Evolutionary conservation across 2,113 vertebrate species (phyloP).

Genomic region (Sarotherodon lohbergeri): DNA sequence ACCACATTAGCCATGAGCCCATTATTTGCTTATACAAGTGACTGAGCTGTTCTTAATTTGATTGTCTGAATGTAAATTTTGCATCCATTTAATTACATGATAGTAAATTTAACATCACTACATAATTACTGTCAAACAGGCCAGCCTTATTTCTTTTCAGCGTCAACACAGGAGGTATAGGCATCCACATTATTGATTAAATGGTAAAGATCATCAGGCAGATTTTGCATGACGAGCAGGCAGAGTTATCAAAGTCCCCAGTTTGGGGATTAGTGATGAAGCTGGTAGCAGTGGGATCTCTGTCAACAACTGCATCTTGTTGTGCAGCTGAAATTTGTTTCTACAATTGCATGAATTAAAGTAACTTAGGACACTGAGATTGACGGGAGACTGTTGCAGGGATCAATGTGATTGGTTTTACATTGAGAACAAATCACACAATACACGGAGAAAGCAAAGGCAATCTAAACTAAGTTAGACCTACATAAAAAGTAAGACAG

Average conservation of each 20-base stretch:
- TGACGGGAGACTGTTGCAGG: neutral
- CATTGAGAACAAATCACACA: neutral
- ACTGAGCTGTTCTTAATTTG: neutral
- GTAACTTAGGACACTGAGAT: neutral
- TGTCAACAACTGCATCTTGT: neutral
- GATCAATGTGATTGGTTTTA: neutral
- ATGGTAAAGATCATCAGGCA: neutral
- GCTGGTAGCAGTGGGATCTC: neutral
- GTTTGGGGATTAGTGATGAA: neutral
- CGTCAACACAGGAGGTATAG: neutral
- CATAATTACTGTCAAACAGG: neutral
- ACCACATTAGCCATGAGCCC: neutral
- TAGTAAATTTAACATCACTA: neutral
- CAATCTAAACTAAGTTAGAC: neutral
- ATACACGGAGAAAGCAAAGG: neutral
- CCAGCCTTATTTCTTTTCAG: neutral
- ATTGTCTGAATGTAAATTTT: neutral
- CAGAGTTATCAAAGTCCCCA: neutral
- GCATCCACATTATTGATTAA: neutral
- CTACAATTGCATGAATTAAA: neutral
- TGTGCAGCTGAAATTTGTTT: neutral
- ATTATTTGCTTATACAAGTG: neutral
- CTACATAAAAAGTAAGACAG: neutral
- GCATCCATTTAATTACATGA: neutral
- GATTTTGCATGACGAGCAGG: neutral